Evolutionary conservation across 2,113 vertebrate genomes (phyloP), one percentile per base, ranked within the genome.

Genomic region (Nothoprocta pentlandii): DNA sequence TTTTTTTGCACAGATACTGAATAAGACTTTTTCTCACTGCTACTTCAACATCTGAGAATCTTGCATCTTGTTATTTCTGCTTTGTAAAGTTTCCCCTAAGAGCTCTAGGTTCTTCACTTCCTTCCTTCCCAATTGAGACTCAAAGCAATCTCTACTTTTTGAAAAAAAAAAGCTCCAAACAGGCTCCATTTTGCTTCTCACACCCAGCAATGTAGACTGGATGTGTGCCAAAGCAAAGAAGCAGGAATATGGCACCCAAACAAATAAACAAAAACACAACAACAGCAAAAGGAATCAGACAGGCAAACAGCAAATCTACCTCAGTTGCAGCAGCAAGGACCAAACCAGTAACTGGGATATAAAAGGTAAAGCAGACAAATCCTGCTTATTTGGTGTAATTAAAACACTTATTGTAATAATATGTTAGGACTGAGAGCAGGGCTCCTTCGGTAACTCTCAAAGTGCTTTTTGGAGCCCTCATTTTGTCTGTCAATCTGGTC

Each of bases 371-470:
- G 23, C 19, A 89, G 8, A 11, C 4, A 91, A 92, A 61, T n/a
- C 32, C 5, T 78, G 6, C 53, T 82, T 58, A 25, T 14, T 53
- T 51, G 32, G 4, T 53, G 5, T 42, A 42, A 67, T 39, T 28
- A 22, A 89, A 41, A 58, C 21, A 20, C 16, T 9, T 1, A 0
- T 20, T 42, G 7, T 71, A 17, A 36, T 16, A 20, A 10, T 86
- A 4, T 32, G 9, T 56, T 20, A 78, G 32, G 41, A 49, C 22
- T 61, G 61, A 59, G 25, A 81, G 56, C 28, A 81, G 21, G 16
- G 19, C 2, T 56, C 39, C 25, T 5, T 19, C 46, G 4, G 1
- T 12, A 34, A 28, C 1, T 2, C 25, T 41, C 9, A n/a, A 4
- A 3, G 6, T 5, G 77, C 36, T 84, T 26, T 8, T 44, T 78